These are phyloP conservation scores for Megamerina dolium DNA, from an alignment of 2,888 invertebrate genomes.

Conservation along the genomic window DNA sequence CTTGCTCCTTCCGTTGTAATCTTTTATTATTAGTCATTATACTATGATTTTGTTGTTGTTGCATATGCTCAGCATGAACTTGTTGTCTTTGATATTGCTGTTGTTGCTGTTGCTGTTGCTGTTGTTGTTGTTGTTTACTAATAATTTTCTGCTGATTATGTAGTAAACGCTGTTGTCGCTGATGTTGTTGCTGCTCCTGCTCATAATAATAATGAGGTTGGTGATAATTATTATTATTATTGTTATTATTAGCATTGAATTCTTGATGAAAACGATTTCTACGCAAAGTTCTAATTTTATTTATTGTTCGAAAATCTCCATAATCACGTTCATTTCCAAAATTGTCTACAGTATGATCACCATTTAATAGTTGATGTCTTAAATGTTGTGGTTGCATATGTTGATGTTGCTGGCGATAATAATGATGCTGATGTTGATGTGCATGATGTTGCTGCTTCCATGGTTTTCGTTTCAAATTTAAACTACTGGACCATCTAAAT, in stretches of 20 bases:
- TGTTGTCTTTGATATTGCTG: too few relatives aligned
- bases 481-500: conserved; percentile 26
- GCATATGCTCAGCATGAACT: too few relatives aligned
- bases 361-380: conserved; percentile 12
- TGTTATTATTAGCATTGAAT: conserved; percentile 6
- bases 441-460: conserved; percentile 35
- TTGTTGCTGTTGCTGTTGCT: conserved; percentile 10
- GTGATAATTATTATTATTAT: background rate
- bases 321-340: conserved; percentile 5
- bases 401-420: conserved; percentile 13
- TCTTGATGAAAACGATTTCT: conserved; percentile 26
- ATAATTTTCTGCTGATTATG: too few relatives aligned
- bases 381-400: conserved; percentile 17
- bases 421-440: conserved; percentile 16
- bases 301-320: background rate
- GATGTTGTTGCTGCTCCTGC: too few relatives aligned
- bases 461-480: conserved; percentile 34
- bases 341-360: background rate
- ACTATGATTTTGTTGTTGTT: background rate
- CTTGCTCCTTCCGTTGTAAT: too few relatives aligned
- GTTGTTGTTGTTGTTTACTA: background rate
- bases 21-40: too few relatives aligned
- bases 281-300: conserved; percentile 18
- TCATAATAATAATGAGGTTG: too few relatives aligned
- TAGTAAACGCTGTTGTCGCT: too few relatives aligned